Percentiles rank a stretch among this genome's conserved stretches.
phyloP scores from a whole-genome alignment of 2,797 vertebrate genomes.

The Coreius guichenoti region DNA sequence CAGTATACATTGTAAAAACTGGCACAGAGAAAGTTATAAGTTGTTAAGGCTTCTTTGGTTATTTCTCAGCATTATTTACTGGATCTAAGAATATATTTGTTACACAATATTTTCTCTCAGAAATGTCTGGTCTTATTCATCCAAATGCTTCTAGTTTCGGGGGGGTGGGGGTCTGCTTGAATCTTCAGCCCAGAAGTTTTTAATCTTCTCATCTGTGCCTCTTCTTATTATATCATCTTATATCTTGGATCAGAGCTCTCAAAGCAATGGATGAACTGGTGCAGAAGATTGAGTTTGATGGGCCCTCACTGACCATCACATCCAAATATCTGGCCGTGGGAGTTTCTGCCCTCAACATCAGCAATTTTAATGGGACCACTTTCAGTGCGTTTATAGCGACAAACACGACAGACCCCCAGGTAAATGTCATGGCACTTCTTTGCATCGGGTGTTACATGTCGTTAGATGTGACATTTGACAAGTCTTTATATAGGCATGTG shows the following conservation, averaged over 20 bases:
- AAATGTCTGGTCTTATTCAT: constrained; percentile 6
- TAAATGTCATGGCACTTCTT: constrained; percentile 62
- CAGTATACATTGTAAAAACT: neutral
- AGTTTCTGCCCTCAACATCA: constrained; percentile 82
- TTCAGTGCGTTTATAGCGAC: constrained; percentile 86
- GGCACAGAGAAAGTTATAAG: neutral
- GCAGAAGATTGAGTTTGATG: constrained; percentile 89
- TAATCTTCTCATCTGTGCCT: neutral
- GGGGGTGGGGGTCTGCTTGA: neutral
- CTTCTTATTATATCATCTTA: neutral
- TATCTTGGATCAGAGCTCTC: constrained; percentile 81
- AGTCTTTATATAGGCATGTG: neutral
- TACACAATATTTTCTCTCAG: neutral
- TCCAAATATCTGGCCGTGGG: constrained; percentile 88
- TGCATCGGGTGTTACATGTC: neutral
- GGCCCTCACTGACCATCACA: constrained; percentile 83
- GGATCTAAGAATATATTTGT: neutral
- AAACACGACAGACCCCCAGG: constrained; percentile 86
- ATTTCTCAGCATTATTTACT: neutral
- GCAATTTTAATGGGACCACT: constrained; percentile 80
- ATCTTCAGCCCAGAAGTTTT: neutral
- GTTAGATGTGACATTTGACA: neutral
- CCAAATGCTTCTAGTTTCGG: neutral
- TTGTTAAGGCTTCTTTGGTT: neutral
- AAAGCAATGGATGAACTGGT: constrained; percentile 91